Conservation (phyloP, 1,140 invertebrate genomes). For the Bombus sylvicola region DNA sequence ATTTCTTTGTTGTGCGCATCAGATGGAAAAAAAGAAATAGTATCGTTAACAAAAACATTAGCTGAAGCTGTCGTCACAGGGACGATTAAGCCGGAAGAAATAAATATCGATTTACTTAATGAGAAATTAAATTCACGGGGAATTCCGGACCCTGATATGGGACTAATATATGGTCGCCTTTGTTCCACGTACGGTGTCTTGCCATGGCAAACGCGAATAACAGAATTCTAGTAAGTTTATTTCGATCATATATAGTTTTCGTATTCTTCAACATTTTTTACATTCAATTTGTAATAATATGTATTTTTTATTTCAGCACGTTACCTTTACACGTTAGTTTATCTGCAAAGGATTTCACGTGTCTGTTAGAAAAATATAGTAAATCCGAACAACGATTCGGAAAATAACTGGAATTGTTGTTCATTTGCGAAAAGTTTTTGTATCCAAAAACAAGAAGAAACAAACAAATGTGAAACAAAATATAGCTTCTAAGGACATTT, state of each 20-base stretch:
- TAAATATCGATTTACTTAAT: conserved; percentile 81
- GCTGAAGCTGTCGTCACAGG: conserved; percentile 73
- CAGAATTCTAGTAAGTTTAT: conserved; percentile 86
- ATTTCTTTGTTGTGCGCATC: conserved; percentile 80
- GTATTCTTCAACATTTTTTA: background rate
- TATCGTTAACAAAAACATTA: conserved; percentile 75
- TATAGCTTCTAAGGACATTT: conserved; percentile 35
- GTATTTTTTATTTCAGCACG: conserved; percentile 68
- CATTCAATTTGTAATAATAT: conserved; percentile 15
- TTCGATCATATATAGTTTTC: background rate
- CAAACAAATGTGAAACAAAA: conserved; percentile 27
- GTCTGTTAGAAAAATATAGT: conserved; percentile 84
- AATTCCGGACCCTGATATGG: conserved; percentile 87
- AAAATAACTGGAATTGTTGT: conserved; percentile 80
- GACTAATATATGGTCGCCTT: conserved; percentile 84
- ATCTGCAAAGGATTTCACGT: conserved; percentile 83
- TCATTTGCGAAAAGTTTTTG: conserved; percentile 42
- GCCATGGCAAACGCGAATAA: conserved; percentile 88
- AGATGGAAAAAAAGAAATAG: conserved; percentile 85
- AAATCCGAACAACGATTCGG: conserved; percentile 88
- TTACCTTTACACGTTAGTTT: conserved; percentile 83
- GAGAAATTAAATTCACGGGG: conserved; percentile 79
- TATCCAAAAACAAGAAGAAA: conserved; percentile 15
- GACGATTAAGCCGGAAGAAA: conserved; percentile 74
- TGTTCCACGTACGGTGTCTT: conserved; percentile 86